Evolutionary conservation across 2,888 invertebrate genomes (phyloP), one percentile per base, ranked within the genome.

Genomic region (Ornithoptera alexandrae): DNA sequence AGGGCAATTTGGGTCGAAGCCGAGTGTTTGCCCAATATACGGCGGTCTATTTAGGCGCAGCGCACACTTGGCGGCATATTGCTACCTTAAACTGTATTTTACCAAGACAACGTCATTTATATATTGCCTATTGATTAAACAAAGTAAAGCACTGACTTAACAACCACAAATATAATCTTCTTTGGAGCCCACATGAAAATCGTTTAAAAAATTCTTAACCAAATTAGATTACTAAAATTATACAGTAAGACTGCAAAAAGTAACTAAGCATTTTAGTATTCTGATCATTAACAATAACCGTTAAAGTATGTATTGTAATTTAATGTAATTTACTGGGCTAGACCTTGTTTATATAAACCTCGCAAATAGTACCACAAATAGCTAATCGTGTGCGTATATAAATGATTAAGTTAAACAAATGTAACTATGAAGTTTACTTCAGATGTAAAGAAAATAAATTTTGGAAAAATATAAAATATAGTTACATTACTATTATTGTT

Each of bases 1-100:
- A 84, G 76, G 83, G 81, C 81, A 84, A 87, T 88, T 84, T 83
- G 77, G 84, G 83, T 80, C 80, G 81, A 77, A 74, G 76, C 75
- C 73, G 79, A 85, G 84, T 85, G 86, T 88, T 88, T 87, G 81
- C 78, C 75, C 79, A 81, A 78, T 74, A 77, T 74, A 73, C 74
- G 73, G 15, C 72, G 67, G 72, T 63, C 69, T 68, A 67, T 71
- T 71, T 66, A 65, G 66, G 64, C 65, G 64, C 39, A 8, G 53
- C 62, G 62, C 61, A 67, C 69, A 67, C 67, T 69, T 53, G 69
- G 59, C 65, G 46, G 57, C 57, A 60, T 24, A 61, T 30, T 53
- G 18, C 50, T 63, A 36, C 36, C 67, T 57, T 10, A 62, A 24
- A 58, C 56, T 42, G 42, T 62, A 58, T 62, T 65, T 62, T 66